phyloP scores from a whole-genome alignment of 2,113 vertebrate species.

The Nesospiza acunhae region DNA sequence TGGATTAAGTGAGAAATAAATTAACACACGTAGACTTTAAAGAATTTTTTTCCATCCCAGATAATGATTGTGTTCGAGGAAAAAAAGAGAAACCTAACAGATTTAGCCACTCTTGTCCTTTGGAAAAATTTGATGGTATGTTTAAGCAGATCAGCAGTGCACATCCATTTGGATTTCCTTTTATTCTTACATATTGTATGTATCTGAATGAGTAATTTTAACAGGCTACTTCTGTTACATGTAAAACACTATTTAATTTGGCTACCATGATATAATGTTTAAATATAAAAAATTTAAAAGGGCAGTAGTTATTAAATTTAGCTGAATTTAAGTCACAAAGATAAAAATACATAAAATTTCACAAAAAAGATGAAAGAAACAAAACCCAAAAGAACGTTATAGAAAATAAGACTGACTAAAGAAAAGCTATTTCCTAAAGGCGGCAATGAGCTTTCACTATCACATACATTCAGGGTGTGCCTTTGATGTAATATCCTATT shows the following conservation, averaged over 20 bases:
- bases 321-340: background rate
- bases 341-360: background rate
- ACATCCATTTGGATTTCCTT: background rate
- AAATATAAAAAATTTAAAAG: background rate
- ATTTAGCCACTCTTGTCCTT: background rate
- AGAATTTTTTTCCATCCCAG: background rate
- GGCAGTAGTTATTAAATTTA: background rate
- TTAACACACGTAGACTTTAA: background rate
- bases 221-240: background rate
- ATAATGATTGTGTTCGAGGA: background rate
- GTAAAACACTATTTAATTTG: background rate
- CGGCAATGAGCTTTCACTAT: background rate
- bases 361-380: background rate
- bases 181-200: background rate
- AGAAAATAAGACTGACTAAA: background rate
- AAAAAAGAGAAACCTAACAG: background rate
- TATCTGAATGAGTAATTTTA: background rate
- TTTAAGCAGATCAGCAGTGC: background rate
- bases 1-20: background rate
- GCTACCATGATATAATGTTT: background rate
- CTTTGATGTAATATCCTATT: conserved; percentile 13
- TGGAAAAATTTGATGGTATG: background rate
- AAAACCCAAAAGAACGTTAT: background rate
- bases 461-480: background rate
- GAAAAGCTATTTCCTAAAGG: background rate